These are phyloP conservation scores for Glyptemys insculpta DNA, from an alignment of 2,797 vertebrate species.

Conservation along the genomic window DNA sequence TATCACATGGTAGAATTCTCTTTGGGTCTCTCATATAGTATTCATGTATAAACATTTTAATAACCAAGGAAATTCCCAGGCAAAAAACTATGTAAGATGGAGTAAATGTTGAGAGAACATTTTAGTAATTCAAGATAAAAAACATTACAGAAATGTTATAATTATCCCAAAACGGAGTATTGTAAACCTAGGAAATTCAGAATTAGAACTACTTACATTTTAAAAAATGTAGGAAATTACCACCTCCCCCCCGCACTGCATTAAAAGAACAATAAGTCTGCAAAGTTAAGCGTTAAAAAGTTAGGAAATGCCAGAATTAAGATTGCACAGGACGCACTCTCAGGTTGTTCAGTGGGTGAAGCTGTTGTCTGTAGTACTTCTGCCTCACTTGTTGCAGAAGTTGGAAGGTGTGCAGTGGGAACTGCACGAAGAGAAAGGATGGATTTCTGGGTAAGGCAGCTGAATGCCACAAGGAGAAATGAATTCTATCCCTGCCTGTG, in stretches of 20 bases:
- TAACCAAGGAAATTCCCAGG: neutral
- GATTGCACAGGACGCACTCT: neutral
- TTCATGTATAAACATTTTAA: neutral
- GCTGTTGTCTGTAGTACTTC: accelerated
- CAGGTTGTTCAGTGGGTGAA: neutral
- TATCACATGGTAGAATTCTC: too few species aligned
- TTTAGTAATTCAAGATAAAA: too few species aligned
- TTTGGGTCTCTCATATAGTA: too few species aligned
- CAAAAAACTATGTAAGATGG: neutral
- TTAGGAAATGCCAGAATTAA: neutral
- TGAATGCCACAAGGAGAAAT: neutral
- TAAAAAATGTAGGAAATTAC: too few species aligned
- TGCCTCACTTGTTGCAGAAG: neutral
- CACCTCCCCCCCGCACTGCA: too few species aligned
- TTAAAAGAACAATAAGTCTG: neutral
- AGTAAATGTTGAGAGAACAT: too few species aligned
- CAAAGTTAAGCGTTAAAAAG: neutral
- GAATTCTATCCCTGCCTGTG: neutral
- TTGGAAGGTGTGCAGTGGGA: neutral
- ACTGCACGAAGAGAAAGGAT: neutral
- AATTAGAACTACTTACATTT: too few species aligned
- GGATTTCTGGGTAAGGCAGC: neutral
- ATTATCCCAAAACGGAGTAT: too few species aligned
- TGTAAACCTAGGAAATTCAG: too few species aligned
- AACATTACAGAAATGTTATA: too few species aligned